Evolutionary conservation across 2,888 invertebrate genomes (phyloP), one percentile per base, ranked within the genome.

Genomic region (Fragum whitleyi): DNA sequence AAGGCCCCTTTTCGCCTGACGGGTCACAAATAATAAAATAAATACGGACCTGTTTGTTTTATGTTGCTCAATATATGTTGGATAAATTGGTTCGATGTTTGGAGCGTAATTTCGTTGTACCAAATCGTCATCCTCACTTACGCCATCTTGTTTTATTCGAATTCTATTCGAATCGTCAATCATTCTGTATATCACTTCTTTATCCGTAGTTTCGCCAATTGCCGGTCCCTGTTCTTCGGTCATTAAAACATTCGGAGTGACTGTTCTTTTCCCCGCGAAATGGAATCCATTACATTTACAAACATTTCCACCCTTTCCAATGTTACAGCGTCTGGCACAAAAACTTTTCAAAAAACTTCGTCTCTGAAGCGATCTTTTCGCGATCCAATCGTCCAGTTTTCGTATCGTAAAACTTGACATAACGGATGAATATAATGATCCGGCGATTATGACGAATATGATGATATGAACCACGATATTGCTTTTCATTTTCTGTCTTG

Each of bases 211-310:
- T n/a, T 29, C 57, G 29, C 26, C 57, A 21, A 36, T 39, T 1
- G 16, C 23, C 36, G 26, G 21, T n/a, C 23, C 23, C 36, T 29
- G 62, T n/a, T 32, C 62, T 16, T 62, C 62, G 14, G 32, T 62
- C n/a, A 32, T 32, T 36, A 62, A 62, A 19, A 62, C 32, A 36
- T 36, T 62, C 16, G 62, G 19, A 62, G 28, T 21, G 36, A 19
- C 53, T 23, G 72, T 72, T 51, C 89, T 72, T 83, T 92, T 92
- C 1, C 92, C 92, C 21, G 92, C 91, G 73, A 92, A 92, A 79
- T 92, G 92, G 68, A 91, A 91, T 36, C 91, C 92, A 79, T 88
- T 92, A 73, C 92, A 92, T 74, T 85, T 85, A 71, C 92, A 92
- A 16, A 92, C 77, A 79, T 91, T 91, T 2, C 92, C 92, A 0